Percentiles rank a stretch among this genome's conserved stretches.
phyloP scores from a whole-genome alignment of 2,888 invertebrate species.

The Hololepta plana region DNA sequence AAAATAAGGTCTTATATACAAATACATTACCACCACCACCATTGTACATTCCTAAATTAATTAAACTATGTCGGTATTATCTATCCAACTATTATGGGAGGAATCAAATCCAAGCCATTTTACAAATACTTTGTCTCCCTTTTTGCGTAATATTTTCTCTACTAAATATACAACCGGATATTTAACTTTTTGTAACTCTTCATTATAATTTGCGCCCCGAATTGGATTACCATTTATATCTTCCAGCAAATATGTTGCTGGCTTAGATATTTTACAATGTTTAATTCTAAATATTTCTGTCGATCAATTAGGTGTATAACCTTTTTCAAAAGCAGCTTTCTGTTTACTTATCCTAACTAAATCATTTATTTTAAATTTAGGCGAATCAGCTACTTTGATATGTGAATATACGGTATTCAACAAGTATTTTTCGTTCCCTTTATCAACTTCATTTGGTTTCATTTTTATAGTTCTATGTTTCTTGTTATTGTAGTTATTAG shows the following conservation, averaged over 20 bases:
- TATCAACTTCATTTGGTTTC: conserved; percentile 4
- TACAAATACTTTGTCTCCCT: conserved; percentile 10
- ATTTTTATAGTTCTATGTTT: conserved; percentile 6
- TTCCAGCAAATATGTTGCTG: conserved; percentile 12
- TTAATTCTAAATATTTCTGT: conserved; percentile 11
- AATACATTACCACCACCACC: too few species aligned
- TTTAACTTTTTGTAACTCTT: conserved; percentile 12
- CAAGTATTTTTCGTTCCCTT: not conserved
- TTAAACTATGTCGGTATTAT: conserved; percentile 8
- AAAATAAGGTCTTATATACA: too few species aligned
- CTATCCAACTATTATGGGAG: conserved; percentile 14
- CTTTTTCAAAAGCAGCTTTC: conserved; percentile 14
- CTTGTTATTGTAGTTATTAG: conserved; percentile 4
- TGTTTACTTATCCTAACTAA: too few species aligned
- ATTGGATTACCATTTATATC: conserved; percentile 11
- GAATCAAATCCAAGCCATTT: conserved; percentile 12
- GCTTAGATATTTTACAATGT: conserved; percentile 12
- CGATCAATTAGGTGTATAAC: conserved; percentile 15
- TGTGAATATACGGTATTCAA: too few species aligned
- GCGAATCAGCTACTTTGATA: too few species aligned
- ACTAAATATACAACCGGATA: conserved; percentile 12
- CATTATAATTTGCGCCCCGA: conserved; percentile 12
- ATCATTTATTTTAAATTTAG: too few species aligned
- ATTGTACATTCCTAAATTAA: too few species aligned
- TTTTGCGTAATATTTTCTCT: conserved; percentile 12